These are phyloP conservation scores for Urosaurus nigricauda DNA, from an alignment of 2,797 vertebrate genomes.

Conservation along the genomic window DNA sequence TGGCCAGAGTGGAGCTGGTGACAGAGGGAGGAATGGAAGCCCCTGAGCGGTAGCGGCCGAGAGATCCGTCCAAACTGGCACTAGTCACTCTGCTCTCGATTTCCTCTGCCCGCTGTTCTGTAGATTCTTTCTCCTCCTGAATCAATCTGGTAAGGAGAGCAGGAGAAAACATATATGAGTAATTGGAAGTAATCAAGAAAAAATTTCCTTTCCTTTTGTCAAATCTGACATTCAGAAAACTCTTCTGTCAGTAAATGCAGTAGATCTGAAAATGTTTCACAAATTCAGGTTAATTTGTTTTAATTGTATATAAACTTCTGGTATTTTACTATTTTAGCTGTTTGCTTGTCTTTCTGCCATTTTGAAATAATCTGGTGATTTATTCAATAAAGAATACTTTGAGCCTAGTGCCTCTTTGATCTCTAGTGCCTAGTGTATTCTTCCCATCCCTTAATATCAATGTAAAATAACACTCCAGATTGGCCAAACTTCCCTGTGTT, in stretches of 20 bases:
- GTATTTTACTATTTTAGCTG: too few relatives aligned
- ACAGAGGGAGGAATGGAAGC: constrained; percentile 86
- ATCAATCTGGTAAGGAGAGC: constrained; percentile 84
- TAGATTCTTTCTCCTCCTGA: constrained; percentile 97
- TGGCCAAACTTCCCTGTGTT: not conserved
- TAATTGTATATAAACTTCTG: too few relatives aligned
- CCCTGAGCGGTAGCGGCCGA: constrained; percentile 88
- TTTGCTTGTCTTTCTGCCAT: too few relatives aligned
- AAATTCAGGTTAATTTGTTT: not conserved
- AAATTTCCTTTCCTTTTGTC: not conserved
- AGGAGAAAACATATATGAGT: not conserved
- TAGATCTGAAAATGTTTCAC: not conserved
- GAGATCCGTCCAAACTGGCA: constrained; percentile 82
- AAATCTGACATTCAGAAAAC: not conserved
- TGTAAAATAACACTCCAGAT: not conserved
- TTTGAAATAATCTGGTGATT: too few relatives aligned
- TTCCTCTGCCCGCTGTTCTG: constrained; percentile 93
- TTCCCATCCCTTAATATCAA: not conserved
- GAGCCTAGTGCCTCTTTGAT: too few relatives aligned
- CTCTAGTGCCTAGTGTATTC: not conserved
- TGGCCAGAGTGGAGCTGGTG: constrained; percentile 78
- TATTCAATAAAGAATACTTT: too few relatives aligned
- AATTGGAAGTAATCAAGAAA: not conserved
- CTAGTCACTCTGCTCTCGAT: constrained; percentile 94
- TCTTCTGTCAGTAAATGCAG: constrained; percentile 1